Evolutionary conservation across 2,797 vertebrate species (phyloP), one percentile per base, ranked within the genome.

Genomic region (Macroramphosus scolopax): DNA sequence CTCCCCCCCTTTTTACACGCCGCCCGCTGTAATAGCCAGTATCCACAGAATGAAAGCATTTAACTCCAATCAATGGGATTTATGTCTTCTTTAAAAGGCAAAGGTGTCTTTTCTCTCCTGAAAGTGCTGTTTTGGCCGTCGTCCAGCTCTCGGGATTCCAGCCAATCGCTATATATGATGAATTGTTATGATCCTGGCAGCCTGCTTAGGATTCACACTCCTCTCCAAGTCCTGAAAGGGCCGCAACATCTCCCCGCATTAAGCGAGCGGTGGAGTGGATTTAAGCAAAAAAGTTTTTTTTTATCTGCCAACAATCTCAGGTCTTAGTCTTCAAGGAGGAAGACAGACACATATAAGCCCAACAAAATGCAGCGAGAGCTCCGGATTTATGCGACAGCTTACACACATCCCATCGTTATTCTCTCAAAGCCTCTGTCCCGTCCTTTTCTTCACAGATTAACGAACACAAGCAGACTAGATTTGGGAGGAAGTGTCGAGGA

Each of bases 111-210:
- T 72, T 77, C 76, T 82, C 75, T 84, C 71, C 64, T 77, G 62
- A 79, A 87, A 90, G 88, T 89, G 87, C 81, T 80, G 74, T 81
- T 81, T 82, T 90, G 89, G 88, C 90, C 2, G 52, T 39, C 40
- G 22, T 84, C 87, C 88, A 89, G 83, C 65, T 47, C 29, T 38
- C 62, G 83, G n/a, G n/a, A n/a, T n/a, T 70, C 49, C 28, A 39
- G 77, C 81, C 77, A 55, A 82, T 77, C 70, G 77, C 76, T 33
- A 46, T 38, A 65, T 54, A 59, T 87, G 87, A 89, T 88, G 70
- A 87, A 90, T 87, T 73, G 81, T 83, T 85, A 81, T 85, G 64
- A 71, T 77, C 78, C 74, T 63, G 53, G 64, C 72, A 10, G 58
- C 60, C 74, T 77, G 63, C 61, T 75, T 66, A 61, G 52, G 63